A percentile compares a stretch with the other conserved stretches of the same genome.
phyloP scores from a whole-genome alignment of 2,113 vertebrate genomes.

The Oreocharis arfaki region DNA sequence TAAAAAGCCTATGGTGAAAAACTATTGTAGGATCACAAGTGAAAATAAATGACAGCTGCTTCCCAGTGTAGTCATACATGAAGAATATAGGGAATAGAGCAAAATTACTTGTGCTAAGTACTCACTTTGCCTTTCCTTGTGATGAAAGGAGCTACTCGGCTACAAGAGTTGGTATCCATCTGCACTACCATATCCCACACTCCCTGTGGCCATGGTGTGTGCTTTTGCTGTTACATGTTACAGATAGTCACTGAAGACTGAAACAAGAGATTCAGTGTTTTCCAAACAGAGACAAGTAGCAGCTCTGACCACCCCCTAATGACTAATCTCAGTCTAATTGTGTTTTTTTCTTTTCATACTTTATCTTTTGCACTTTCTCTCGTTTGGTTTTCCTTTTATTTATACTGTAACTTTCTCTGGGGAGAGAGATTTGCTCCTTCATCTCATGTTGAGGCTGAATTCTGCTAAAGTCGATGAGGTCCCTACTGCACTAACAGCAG shows the following conservation, averaged over 20 bases:
- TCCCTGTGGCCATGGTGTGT: background rate
- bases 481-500: background rate
- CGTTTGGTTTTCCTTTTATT: background rate
- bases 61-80: background rate
- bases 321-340: background rate
- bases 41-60: background rate
- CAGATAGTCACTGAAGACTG: background rate
- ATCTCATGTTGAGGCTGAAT: background rate
- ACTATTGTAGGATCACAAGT: background rate
- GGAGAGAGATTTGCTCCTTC: background rate
- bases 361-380: background rate
- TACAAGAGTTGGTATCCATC: background rate
- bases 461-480: background rate
- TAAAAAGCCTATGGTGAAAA: background rate
- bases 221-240: background rate
- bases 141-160: background rate
- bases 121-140: background rate
- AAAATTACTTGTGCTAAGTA: background rate
- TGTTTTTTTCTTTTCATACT: background rate
- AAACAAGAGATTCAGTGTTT: background rate
- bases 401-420: background rate
- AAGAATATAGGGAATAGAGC: background rate
- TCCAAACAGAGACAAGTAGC: background rate
- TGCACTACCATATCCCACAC: background rate
- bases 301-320: background rate